A percentile compares a stretch with the other conserved stretches of the same genome.
phyloP scores from a whole-genome alignment of 2,797 vertebrate genomes.

The Sciaenops ocellatus region DNA sequence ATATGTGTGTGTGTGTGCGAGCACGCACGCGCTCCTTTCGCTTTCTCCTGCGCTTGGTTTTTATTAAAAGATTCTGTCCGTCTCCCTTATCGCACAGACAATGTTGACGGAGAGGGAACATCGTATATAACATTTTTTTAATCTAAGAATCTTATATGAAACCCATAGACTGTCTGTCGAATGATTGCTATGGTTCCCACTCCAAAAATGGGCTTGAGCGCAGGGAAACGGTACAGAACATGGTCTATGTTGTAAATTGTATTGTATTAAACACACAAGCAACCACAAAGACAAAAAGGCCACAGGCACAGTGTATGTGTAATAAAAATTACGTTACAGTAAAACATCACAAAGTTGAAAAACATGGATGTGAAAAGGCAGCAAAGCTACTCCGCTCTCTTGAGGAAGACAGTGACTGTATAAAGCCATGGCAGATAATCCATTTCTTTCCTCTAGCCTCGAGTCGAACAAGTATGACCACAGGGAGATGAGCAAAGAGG shows the following conservation, averaged over 20 bases:
- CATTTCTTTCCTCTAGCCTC: conserved; percentile 44
- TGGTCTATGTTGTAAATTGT: conserved; percentile 60
- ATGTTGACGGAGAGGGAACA: conserved; percentile 67
- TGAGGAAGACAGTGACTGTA: conserved; percentile 38
- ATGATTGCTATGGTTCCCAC: conserved; percentile 51
- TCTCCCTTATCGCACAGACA: conserved; percentile 63
- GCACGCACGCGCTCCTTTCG: neutral
- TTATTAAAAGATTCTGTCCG: conserved; percentile 74
- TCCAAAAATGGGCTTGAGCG: conserved; percentile 41
- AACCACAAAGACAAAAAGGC: conserved; percentile 32
- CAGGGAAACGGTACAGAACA: conserved; percentile 38
- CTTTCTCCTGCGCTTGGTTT: conserved; percentile 52
- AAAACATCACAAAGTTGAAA: conserved; percentile 50
- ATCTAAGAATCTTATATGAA: conserved; percentile 74
- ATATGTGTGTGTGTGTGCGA: conserved; percentile 50
- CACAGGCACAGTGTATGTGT: conserved; percentile 46
- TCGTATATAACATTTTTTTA: conserved; percentile 69
- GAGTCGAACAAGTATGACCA: conserved; percentile 54
- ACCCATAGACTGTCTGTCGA: conserved; percentile 60
- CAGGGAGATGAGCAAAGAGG: conserved; percentile 41
- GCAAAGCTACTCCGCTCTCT: conserved; percentile 42
- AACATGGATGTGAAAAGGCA: conserved; percentile 48
- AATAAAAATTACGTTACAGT: conserved; percentile 63
- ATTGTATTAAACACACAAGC: conserved; percentile 46
- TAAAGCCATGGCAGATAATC: conserved; percentile 43